Conservation (phyloP, 2,888 invertebrate species). For the Pandemis corylana region DNA sequence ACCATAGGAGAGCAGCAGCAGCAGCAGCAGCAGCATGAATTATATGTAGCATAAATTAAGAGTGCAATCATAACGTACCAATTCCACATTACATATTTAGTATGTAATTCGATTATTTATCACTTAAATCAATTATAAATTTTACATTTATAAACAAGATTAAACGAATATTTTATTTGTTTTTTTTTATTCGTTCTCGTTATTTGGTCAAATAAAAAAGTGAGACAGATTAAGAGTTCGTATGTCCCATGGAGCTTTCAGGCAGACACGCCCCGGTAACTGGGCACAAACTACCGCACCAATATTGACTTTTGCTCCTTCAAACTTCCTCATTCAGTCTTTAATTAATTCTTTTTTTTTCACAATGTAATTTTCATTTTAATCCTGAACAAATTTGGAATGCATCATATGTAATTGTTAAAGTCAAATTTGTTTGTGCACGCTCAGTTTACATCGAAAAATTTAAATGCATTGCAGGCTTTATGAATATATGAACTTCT, state of each 20-base stretch:
- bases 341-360: slow-evolving; percentile 65
- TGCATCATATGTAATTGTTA: slow-evolving; percentile 41
- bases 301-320: slow-evolving; percentile 76
- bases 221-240: slow-evolving; percentile 14
- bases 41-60: too few species aligned
- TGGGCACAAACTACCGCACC: slow-evolving; percentile 73
- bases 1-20: too few species aligned
- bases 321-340: slow-evolving; percentile 66
- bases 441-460: background rate
- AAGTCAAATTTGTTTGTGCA: slow-evolving; percentile 14
- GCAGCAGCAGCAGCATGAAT: too few species aligned
- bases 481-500: background rate
- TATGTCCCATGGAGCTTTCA: slow-evolving; percentile 38
- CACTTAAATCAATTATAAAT: too few species aligned
- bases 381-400: slow-evolving; percentile 34
- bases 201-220: background rate
- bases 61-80: too few species aligned
- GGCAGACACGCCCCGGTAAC: slow-evolving; percentile 69
- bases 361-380: slow-evolving; percentile 36
- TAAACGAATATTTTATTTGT: too few species aligned
- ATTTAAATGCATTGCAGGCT: background rate
- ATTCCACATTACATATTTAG: too few species aligned
- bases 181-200: too few species aligned
- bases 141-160: too few species aligned
- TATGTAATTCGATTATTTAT: too few species aligned